Percentiles rank a stretch among this genome's conserved stretches.
phyloP scores from a whole-genome alignment of 2,797 vertebrate species.

The Remorina albescens region DNA sequence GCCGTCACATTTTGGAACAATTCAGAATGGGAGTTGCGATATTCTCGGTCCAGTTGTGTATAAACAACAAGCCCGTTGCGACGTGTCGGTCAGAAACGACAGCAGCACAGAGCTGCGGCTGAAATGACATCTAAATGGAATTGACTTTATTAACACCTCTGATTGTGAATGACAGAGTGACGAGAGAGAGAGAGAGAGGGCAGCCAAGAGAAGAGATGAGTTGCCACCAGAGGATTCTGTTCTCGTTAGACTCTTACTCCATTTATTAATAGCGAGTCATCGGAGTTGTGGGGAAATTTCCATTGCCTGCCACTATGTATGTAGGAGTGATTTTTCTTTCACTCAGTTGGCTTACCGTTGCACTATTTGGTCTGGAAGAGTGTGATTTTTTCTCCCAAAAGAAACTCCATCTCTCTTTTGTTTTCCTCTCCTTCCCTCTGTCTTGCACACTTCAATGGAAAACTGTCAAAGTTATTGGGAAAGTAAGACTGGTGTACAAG shows the following conservation, averaged over 20 bases:
- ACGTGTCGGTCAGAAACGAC: constrained; percentile 18
- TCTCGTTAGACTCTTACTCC: constrained; percentile 82
- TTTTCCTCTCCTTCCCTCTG: constrained; percentile 63
- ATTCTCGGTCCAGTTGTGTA: not conserved
- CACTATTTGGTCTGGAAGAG: constrained; percentile 67
- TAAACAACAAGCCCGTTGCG: not conserved
- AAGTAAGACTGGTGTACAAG: constrained; percentile 77
- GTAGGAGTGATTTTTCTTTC: constrained; percentile 80
- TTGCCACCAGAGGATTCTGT: constrained; percentile 74
- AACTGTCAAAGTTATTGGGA: constrained; percentile 79
- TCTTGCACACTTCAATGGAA: constrained; percentile 80
- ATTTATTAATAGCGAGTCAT: constrained; percentile 85
- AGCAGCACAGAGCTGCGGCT: constrained; percentile 2
- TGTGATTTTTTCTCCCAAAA: constrained; percentile 39
- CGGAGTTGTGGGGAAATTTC: constrained; percentile 78
- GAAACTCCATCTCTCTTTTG: constrained; percentile 47
- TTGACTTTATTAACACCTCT: constrained; percentile 65
- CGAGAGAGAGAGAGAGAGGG: constrained; percentile 38
- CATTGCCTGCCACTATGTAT: constrained; percentile 79
- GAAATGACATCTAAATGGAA: constrained; percentile 37
- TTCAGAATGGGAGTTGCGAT: not conserved
- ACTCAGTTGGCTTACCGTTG: constrained; percentile 76
- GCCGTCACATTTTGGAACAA: not conserved
- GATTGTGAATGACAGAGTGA: constrained; percentile 50
- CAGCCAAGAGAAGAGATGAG: constrained; percentile 65